Evolutionary conservation across 1,140 invertebrate genomes (phyloP).

Genomic region (Scaptomyza graminum): DNA sequence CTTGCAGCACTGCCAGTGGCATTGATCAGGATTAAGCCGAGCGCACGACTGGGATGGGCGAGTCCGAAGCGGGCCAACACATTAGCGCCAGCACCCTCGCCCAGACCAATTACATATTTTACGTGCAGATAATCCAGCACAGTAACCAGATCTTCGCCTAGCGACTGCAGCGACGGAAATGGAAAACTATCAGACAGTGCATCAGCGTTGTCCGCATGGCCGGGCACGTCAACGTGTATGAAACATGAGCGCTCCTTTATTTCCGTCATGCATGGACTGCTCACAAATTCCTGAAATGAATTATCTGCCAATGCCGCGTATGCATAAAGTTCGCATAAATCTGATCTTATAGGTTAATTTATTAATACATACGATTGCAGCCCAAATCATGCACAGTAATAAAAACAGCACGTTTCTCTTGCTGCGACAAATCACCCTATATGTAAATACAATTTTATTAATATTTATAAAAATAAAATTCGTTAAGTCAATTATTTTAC

Average conservation of each 20-base stretch:
- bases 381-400: slow-evolving; percentile 95
- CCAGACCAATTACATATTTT: slow-evolving; percentile 92
- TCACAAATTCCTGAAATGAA: slow-evolving; percentile 90
- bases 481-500: slow-evolving; percentile 79
- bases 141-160: slow-evolving; percentile 93
- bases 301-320: slow-evolving; percentile 85
- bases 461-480: not conserved
- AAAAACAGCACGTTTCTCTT: slow-evolving; percentile 92
- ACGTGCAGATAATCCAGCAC: slow-evolving; percentile 92
- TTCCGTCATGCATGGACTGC: slow-evolving; percentile 92
- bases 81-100: slow-evolving; percentile 95
- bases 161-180: slow-evolving; percentile 92
- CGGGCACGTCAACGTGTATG: slow-evolving; percentile 94
- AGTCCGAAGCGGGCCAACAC: slow-evolving; percentile 93
- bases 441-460: slow-evolving; percentile 8
- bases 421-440: slow-evolving; percentile 90
- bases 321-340: not conserved
- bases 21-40: slow-evolving; percentile 93
- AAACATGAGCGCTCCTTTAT: slow-evolving; percentile 94
- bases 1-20: slow-evolving; percentile 94
- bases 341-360: not conserved
- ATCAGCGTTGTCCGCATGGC: slow-evolving; percentile 92
- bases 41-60: slow-evolving; percentile 89
- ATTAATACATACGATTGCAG: slow-evolving; percentile 92
- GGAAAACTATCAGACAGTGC: slow-evolving; percentile 88